Conservation (phyloP, 2,797 vertebrate species). For the Sebastiscus albofasciatus region DNA sequence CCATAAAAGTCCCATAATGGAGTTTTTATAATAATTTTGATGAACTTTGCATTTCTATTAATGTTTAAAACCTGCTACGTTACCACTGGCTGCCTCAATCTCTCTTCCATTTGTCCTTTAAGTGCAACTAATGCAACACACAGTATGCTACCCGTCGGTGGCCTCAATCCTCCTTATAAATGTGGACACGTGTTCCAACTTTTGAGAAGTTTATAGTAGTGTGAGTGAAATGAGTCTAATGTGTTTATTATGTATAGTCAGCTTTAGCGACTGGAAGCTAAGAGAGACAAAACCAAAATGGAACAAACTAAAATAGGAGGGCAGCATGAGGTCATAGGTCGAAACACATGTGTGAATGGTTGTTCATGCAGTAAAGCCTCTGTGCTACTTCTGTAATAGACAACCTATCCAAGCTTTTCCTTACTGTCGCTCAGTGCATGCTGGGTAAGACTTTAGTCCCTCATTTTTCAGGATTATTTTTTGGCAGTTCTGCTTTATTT, state of each 20-base stretch:
- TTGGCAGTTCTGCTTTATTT: too few relatives aligned
- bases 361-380: neutral
- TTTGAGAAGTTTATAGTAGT: fast-evolving
- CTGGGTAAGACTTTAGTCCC: neutral
- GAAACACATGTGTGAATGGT: neutral
- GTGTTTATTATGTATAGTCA: neutral
- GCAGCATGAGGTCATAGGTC: neutral
- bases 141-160: neutral
- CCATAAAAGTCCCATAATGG: neutral
- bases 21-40: neutral
- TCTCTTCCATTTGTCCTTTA: neutral
- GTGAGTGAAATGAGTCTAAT: fast-evolving
- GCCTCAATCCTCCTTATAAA: neutral
- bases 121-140: too few relatives aligned
- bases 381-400: neutral
- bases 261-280: neutral
- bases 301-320: neutral
- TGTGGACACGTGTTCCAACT: neutral
- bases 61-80: too few relatives aligned
- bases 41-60: too few relatives aligned
- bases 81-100: neutral
- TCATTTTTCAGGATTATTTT: too few relatives aligned
- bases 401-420: neutral
- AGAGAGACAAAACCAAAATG: neutral
- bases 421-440: neutral